phyloP scores from a whole-genome alignment of 2,113 vertebrate species.

The Ammodytes marinus region DNA sequence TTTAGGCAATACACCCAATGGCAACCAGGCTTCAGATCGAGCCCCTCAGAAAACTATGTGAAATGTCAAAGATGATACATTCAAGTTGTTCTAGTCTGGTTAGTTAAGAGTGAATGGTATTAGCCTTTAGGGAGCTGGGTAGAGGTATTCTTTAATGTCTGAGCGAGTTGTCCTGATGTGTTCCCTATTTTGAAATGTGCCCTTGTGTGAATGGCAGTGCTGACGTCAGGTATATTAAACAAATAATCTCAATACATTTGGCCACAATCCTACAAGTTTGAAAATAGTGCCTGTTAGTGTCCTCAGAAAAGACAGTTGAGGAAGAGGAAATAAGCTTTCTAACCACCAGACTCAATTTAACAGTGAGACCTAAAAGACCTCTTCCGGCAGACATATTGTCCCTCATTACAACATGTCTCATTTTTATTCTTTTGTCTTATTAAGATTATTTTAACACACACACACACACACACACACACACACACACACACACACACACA shows the following conservation, averaged over 20 bases:
- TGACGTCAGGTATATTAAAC: conserved; percentile 3
- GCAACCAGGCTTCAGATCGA: background rate
- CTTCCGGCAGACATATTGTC: conserved; percentile 20
- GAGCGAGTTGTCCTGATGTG: background rate
- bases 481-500: no score
- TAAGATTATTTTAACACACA: conserved; percentile 16
- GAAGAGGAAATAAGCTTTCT: conserved; percentile 29
- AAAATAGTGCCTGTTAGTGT: conserved; percentile 5
- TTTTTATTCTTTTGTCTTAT: background rate
- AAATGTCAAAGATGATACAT: background rate
- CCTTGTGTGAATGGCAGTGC: background rate
- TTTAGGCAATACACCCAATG: background rate
- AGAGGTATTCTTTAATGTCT: background rate
- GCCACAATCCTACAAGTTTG: background rate
- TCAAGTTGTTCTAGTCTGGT: background rate
- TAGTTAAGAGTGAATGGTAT: background rate
- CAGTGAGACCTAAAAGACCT: background rate
- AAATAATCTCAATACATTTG: background rate
- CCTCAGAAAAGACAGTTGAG: background rate
- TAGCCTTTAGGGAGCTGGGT: background rate
- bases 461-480: background rate
- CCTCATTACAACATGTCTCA: conserved; percentile 17
- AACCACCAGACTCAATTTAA: conserved; percentile 23
- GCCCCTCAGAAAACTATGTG: background rate
- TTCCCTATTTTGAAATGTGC: background rate